Base-by-base conservation (phyloP, 2,797 vertebrate genomes). In the Meda fulgida region DNA sequence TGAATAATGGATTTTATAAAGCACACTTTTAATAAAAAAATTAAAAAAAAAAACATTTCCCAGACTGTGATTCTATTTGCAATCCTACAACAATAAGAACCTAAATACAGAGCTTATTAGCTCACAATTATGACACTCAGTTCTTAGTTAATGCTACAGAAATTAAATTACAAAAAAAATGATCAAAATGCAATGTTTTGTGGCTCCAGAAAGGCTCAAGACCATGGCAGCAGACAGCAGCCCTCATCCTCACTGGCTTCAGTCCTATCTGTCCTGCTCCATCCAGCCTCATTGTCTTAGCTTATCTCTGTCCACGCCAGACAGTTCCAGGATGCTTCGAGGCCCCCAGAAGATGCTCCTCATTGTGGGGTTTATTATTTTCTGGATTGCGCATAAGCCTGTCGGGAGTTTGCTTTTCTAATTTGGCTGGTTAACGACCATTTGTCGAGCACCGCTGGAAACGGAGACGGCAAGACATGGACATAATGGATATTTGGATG, bases 11-110 rank as follows among this genome's bases (percentile, higher is more conserved):
- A 85, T 83, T 83, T 93, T 93, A 90, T 89, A 86, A 89, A 84
- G 72, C 91, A 92, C 92, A 89, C 71, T 58, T 93, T 92, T 85
- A 94, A 93, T 93, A 93, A 94, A 94, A 90, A 66, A 38, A 65
- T 84, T 71, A 73, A 71, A 84, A 7, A 1, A 86, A 84, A 89
- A 23, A 77, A 43, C 1, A 21, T 36, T 29, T 55, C 6, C n/a
- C n/a, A 34, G 43, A 34, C 16, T 63, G 16, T 29, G 34, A 58
- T 55, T 58, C 10, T 76, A 58, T 63, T 78, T 70, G n/a, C 34
- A 21, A 38, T 77, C 21, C 34, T 40, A 38, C 34, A 58, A 36
- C 29, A 66, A 51, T 36, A 69, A n/a, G 14, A 51, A 67, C 0
- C 26, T 69, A 19, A 46, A 53, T 26, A 29, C 5, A 63, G 9